Conservation (phyloP, 2,888 invertebrate genomes). For the Zygothrica quintamaculata region DNA sequence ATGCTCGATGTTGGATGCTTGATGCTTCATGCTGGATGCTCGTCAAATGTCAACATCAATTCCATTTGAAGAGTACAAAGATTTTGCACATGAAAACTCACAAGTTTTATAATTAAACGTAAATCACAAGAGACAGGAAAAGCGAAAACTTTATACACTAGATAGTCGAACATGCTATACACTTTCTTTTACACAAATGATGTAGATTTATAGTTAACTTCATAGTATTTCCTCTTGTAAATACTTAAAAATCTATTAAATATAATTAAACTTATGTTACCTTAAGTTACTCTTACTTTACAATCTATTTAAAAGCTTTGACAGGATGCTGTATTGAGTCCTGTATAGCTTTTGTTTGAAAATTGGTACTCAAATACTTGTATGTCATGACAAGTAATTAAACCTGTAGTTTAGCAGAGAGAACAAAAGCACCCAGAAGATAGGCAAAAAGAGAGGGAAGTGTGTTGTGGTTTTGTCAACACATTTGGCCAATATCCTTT, state of each 20-base stretch:
- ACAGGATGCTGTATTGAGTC: conserved; percentile 2
- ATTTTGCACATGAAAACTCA: conserved; percentile 3
- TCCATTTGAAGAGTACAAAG: not conserved
- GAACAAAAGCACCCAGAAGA: conserved; percentile 16
- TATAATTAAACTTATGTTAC: too few species aligned
- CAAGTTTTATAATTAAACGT: conserved; percentile 13
- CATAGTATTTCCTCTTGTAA: too few species aligned
- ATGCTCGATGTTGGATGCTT: not conserved
- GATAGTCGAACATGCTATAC: too few species aligned
- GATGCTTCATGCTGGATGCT: not conserved
- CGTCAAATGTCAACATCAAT: not conserved
- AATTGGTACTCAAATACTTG: conserved; percentile 66
- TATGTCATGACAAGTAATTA: conserved; percentile 73
- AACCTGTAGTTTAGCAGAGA: conserved; percentile 11
- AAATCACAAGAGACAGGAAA: conserved; percentile 21
- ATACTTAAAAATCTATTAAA: too few species aligned
- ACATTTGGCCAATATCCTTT: conserved; percentile 25
- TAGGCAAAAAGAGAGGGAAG: not conserved
- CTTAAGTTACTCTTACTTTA: not conserved
- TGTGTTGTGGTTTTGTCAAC: conserved; percentile 20
- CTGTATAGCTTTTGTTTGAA: conserved; percentile 42
- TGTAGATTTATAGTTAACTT: too few species aligned
- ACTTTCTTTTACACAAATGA: too few species aligned
- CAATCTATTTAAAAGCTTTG: not conserved
- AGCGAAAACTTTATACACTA: not conserved